Base-by-base conservation (phyloP, 2,888 invertebrate genomes). In the Luffia ferchaultella region DNA sequence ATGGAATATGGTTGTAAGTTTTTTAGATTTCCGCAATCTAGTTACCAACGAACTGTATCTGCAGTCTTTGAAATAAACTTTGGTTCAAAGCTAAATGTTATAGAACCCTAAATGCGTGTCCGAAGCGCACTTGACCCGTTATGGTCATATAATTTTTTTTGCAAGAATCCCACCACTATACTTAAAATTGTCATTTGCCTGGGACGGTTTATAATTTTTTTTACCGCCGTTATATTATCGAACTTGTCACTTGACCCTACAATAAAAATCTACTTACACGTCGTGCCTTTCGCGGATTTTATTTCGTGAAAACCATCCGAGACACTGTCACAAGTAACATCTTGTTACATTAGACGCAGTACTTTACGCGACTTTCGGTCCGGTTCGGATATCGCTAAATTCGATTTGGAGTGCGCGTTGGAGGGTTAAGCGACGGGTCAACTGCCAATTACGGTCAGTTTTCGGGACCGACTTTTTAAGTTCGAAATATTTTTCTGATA, bases 351-450 rank as follows among this genome's bases (percentile, higher is more conserved):
- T 54, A 52, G 50, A 54, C 18, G 16, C 44, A 50, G 51, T 19
- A 42, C 20, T 43, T 53, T 52, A 50, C 53, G 47, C 48, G 30
- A 30, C 30, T 7, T 30, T 30, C n/a, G n/a, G 12, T 30, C 12
- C 5, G 5, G 30, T 12, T 30, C 53, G 50, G 45, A 53, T 54
- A 56, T 58, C 53, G 56, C 52, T 56, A 57, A 59, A 59, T 59
- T 58, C 48, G 57, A 59, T 59, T 59, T 57, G 55, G 53, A 45
- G 51, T 53, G n/a, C 56, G 54, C 49, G 48, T 20, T 54, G 53
- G 53, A 53, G 52, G 18, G 45, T n/a, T 19, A 45, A 19, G 2
- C 7, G 17, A 16, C 16, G n/a, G 18, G 44, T 17, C 16, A 18
- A 18, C 9, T 44, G 16, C 18, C 18, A 30, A 30, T 30, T 12